Conservation (phyloP, 2,113 vertebrate species). For the Chelonoidis abingdonii region DNA sequence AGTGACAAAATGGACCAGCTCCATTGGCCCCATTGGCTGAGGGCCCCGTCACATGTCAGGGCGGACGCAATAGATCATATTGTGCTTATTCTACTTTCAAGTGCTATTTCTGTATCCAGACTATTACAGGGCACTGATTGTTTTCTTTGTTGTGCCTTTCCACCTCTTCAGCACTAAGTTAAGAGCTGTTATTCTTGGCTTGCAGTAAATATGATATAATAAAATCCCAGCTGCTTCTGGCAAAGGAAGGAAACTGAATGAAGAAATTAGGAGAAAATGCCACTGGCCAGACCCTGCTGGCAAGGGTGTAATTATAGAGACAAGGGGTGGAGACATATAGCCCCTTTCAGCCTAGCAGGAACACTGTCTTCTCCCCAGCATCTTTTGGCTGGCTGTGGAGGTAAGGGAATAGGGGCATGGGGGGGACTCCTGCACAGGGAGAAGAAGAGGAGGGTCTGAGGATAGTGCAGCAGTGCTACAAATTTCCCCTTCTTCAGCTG, state of each 20-base stretch:
- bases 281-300: not conserved
- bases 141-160: not conserved
- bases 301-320: not conserved
- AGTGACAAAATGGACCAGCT: not conserved
- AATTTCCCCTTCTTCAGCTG: not conserved
- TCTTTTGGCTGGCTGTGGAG: not conserved
- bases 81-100: not conserved
- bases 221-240: not conserved
- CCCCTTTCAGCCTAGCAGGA: too few species aligned
- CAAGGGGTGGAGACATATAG: too few species aligned
- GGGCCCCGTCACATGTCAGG: not conserved
- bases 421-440: not conserved
- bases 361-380: not conserved
- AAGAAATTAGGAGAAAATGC: not conserved
- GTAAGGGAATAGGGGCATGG: not conserved
- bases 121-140: not conserved
- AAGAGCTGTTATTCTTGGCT: not conserved
- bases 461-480: not conserved
- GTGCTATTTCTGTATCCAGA: not conserved
- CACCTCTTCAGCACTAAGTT: not conserved
- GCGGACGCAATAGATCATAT: not conserved
- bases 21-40: not conserved
- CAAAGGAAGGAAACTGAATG: not conserved
- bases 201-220: not conserved
- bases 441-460: not conserved